A percentile compares a stretch with the other conserved stretches of the same genome.
Evolutionary conservation across 1,140 invertebrate genomes (phyloP).

Genomic region (Aporrectodea caliginosa): DNA sequence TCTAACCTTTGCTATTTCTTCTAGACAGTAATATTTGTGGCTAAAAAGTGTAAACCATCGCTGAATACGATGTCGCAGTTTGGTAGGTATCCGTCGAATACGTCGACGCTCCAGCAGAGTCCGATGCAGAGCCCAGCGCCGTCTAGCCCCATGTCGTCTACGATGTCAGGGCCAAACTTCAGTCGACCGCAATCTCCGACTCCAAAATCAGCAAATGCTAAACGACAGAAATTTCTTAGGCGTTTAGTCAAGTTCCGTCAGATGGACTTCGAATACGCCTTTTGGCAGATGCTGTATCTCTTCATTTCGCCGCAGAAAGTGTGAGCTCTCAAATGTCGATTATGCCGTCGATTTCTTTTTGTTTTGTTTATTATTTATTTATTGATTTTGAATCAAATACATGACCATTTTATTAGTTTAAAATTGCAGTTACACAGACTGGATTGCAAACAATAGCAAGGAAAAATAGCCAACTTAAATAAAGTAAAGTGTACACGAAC

Average conservation of each 20-base stretch:
- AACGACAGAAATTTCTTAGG: conserved; percentile 86
- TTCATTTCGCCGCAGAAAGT: conserved; percentile 95
- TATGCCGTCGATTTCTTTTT: too few species aligned
- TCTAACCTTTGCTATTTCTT: too few species aligned
- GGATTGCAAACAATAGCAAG: too few species aligned
- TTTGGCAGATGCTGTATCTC: conserved; percentile 98
- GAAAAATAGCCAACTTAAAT: too few species aligned
- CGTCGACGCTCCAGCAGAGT: not conserved
- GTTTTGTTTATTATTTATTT: not conserved
- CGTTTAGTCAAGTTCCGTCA: conserved; percentile 86
- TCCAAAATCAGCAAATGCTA: conserved; percentile 67
- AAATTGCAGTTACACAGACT: too few species aligned
- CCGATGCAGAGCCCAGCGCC: not conserved
- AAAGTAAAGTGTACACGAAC: too few species aligned
- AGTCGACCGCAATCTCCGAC: not conserved
- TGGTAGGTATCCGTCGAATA: not conserved
- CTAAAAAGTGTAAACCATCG: too few species aligned
- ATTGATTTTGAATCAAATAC: not conserved
- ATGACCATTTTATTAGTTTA: not conserved
- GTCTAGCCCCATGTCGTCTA: not conserved
- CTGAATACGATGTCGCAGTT: conserved; percentile 1
- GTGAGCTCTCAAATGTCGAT: too few species aligned
- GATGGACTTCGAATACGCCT: conserved; percentile 99
- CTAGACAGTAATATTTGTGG: too few species aligned
- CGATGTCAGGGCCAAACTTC: not conserved